Percentiles rank a stretch among this genome's conserved stretches.
Evolutionary conservation across 2,113 vertebrate species (phyloP).

Genomic region (Colaptes auratus): DNA sequence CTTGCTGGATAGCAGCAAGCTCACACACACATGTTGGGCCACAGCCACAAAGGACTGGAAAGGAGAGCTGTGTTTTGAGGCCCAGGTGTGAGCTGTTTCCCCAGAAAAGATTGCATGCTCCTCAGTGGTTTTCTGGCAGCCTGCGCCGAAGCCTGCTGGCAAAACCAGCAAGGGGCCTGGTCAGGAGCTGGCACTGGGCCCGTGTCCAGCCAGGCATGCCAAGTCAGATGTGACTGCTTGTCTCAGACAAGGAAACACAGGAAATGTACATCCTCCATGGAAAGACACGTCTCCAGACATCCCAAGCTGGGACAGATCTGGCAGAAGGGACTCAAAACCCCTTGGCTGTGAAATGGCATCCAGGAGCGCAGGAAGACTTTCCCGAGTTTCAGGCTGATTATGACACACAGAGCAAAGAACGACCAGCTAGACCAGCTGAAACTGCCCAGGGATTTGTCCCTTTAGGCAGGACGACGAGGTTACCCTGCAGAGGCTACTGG

Average conservation of each 20-base stretch:
- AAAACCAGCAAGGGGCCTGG: background rate
- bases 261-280: fast-evolving
- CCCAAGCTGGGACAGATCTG: no score
- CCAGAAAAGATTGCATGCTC: background rate
- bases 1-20: background rate
- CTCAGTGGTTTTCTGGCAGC: background rate
- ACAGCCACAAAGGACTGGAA: background rate
- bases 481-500: background rate
- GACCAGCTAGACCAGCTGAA: background rate
- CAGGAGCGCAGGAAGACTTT: background rate
- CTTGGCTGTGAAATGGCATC: background rate
- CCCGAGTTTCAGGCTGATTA: background rate
- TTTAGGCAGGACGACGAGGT: background rate
- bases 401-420: background rate
- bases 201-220: background rate
- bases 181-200: constrained; percentile 4
- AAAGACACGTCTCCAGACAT: background rate
- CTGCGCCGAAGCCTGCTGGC: background rate
- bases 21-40: background rate
- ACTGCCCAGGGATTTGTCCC: background rate
- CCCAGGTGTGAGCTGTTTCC: constrained; percentile 7
- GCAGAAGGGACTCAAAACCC: background rate
- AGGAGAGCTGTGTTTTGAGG: background rate
- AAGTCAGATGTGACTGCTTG: background rate
- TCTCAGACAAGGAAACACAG: background rate